phyloP scores from a whole-genome alignment of 1,140 invertebrate species.

The Oreohelix idahoensis region DNA sequence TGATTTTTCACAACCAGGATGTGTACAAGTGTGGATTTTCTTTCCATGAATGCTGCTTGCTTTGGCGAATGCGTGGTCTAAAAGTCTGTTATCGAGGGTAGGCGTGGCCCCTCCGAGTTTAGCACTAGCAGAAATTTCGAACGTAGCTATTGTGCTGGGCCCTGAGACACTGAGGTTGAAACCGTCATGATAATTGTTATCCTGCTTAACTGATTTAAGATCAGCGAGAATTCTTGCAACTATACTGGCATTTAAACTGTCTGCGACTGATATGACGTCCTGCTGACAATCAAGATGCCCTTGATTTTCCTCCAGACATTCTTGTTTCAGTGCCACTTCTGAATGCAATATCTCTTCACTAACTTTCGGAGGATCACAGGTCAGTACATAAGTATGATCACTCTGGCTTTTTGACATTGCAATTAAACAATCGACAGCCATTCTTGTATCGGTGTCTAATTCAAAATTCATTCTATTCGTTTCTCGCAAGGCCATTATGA shows the following conservation, averaged over 20 bases:
- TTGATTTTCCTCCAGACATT: background rate
- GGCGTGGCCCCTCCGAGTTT: constrained; percentile 32
- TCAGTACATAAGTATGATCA: constrained; percentile 39
- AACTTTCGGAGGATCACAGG: constrained; percentile 23
- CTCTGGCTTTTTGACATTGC: constrained; percentile 36
- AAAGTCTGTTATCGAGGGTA: constrained; percentile 52
- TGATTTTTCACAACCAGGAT: constrained; percentile 80
- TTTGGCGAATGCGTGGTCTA: constrained; percentile 73
- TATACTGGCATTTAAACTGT: constrained; percentile 24
- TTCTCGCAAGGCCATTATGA: constrained; percentile 35
- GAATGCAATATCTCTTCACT: background rate
- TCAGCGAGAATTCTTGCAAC: constrained; percentile 38
- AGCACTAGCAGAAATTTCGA: background rate
- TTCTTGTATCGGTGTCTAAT: constrained; percentile 30
- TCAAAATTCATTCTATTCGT: constrained; percentile 24
- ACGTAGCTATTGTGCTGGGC: background rate
- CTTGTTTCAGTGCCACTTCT: background rate
- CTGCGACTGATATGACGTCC: constrained; percentile 8
- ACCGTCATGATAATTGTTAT: constrained; percentile 36
- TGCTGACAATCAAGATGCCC: constrained; percentile 21
- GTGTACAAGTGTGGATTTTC: constrained; percentile 76
- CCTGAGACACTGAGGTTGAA: constrained; percentile 7
- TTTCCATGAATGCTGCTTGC: constrained; percentile 74
- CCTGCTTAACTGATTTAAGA: constrained; percentile 37
- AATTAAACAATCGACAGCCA: constrained; percentile 40